Evolutionary conservation across 2,113 vertebrate genomes (phyloP), one percentile per base, ranked within the genome.

Genomic region (Pelmatolapia mariae): DNA sequence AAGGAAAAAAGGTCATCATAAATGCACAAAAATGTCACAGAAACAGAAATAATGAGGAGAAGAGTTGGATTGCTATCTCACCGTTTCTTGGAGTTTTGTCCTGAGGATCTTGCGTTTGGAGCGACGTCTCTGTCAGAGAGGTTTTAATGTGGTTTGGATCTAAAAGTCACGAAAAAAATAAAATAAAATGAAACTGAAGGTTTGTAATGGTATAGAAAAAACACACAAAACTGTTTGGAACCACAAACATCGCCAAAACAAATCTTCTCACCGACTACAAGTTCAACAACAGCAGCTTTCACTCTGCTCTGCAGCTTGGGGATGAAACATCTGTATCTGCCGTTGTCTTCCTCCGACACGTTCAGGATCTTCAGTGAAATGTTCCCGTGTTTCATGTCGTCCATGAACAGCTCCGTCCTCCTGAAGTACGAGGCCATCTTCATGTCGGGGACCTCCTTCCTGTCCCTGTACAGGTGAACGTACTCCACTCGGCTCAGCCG

Each of bases 211-310:
- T 4, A 38, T 24, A 29, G 52, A 63, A 29, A 66, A 18, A 12
- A 52, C n/a, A 38, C 7, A 57, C 19, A 47, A 50, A 52, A 53
- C 47, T 10, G 15, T 7, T 68, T 0, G 16, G 47, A 53, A 53
- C 52, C 52, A 22, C 52, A 54, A 54, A 54, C 52, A 54, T 54
- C 0, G 0, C 0, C 19, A 1, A 40, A 24, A 22, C 19, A 33
- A 38, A 73, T 19, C 6, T 19, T 13, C 90, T 93, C 71, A 92
- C 89, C 78, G 2, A 93, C 80, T 4, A 80, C 9, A 0, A 92
- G 91, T 1, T 3, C 22, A 4, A 92, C n/a, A 0, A 66, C 0
- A 0, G 52, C 19, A 0, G 3, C 3, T 1, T 22, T 82, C 2
- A 13, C n/a, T 0, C 0, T 0, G 45, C 47, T 8, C 5, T 0